These are phyloP conservation scores for Acropora yongei DNA, from an alignment of 64 coral and sea anemone species.

Conservation along the genomic window DNA sequence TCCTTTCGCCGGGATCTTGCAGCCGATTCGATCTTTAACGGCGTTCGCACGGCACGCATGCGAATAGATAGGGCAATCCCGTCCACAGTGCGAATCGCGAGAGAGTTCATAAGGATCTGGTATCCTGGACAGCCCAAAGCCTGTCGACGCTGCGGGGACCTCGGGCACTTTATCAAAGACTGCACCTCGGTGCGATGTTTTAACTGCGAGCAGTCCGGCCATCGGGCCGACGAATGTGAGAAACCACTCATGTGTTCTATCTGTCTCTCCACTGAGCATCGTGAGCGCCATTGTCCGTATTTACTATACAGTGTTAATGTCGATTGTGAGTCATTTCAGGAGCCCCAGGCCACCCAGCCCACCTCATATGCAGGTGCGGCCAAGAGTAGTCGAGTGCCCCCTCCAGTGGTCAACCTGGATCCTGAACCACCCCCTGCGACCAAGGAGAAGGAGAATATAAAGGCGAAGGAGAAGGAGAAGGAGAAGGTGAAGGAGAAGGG, in stretches of 20 bases:
- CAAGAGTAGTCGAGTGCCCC: too few species aligned
- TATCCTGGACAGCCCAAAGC: not conserved
- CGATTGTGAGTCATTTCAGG: too few species aligned
- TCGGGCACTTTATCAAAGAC: not conserved
- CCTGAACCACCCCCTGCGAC: too few species aligned
- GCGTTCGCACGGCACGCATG: not conserved
- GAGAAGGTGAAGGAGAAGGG: too few species aligned
- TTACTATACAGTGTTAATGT: not conserved
- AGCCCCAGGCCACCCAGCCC: too few species aligned
- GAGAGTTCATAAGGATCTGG: not conserved
- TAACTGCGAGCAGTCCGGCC: too few species aligned
- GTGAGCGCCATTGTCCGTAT: not conserved
- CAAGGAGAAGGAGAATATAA: too few species aligned
- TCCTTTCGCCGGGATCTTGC: not conserved
- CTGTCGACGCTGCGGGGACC: not conserved
- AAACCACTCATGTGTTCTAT: not conserved
- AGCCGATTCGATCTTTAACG: not conserved
- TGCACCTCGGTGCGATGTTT: not conserved
- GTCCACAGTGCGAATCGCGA: not conserved
- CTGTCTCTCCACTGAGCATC: not conserved
- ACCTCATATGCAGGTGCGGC: too few species aligned
- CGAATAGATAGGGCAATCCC: not conserved
- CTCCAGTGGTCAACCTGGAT: too few species aligned
- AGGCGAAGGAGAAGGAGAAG: too few species aligned
- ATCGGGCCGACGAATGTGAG: not conserved